Evolutionary conservation across 2,888 invertebrate species (phyloP), one percentile per base, ranked within the genome.

Genomic region (Exephanes ischioxanthus): DNA sequence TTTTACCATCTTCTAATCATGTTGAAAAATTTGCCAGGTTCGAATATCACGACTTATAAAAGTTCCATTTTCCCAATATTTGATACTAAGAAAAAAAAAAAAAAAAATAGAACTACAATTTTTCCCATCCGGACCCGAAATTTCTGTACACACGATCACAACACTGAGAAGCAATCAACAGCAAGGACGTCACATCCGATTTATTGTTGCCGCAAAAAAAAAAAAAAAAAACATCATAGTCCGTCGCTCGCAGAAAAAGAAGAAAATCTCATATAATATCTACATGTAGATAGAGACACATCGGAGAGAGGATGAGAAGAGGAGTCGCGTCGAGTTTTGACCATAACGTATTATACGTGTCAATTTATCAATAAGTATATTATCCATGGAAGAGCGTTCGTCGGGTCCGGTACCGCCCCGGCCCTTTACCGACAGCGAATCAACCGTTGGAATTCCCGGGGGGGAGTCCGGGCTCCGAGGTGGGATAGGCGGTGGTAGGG

Each of bases 361-460:
- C 86, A 86, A 86, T 86, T 86, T 86, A 86, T 86, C 86, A 86
- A 83, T 86, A 83, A 83, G 77, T 83, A 86, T 86, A 86, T 86
- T 83, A 86, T 83, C 73, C 86, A 22, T 67, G 77, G 16, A 51
- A 45, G 66, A 77, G 72, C 72, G 73, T 77, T 83, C 78, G 33
- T 70, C 66, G 53, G 26, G 55, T 19, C 67, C 71, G 80, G 83
- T 73, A 83, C 83, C 86, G 86, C 86, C 86, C 86, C 76, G 55
- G 53, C 55, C 73, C 73, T 72, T 73, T 37, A n/a, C 68, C 58
- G 66, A 37, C 80, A 83, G 83, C 86, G 86, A 86, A 86, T 86
- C 86, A 86, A 80, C 86, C 73, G 63, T 68, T 73, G 80, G 80
- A 80, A 75, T 80, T 80, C 70, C 63, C 48, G 22, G 61, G 51